These are phyloP conservation scores for Ovis aries DNA, from an alignment of 2,113 vertebrate genomes.

Conservation along the genomic window DNA sequence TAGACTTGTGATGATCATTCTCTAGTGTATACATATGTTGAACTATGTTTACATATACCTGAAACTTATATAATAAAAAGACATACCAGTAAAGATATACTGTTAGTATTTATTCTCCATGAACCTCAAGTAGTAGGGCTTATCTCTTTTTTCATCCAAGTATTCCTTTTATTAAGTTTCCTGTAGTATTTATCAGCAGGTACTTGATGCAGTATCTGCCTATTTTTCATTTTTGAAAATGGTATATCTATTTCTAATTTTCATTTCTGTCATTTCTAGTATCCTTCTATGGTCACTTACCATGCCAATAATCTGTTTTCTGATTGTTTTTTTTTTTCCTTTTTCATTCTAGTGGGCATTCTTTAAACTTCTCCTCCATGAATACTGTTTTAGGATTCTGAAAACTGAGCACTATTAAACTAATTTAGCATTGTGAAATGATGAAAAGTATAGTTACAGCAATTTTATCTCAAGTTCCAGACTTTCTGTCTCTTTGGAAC, in stretches of 20 bases:
- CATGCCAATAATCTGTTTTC: background rate
- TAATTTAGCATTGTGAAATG: background rate
- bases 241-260: background rate
- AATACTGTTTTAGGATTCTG: background rate
- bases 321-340: fast-evolving
- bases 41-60: background rate
- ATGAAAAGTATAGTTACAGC: background rate
- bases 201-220: background rate
- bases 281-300: background rate
- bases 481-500: background rate
- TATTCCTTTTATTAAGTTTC: background rate
- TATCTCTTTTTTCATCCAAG: background rate
- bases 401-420: background rate
- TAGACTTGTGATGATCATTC: background rate
- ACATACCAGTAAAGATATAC: background rate
- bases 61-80: background rate
- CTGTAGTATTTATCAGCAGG: background rate
- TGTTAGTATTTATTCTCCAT: background rate
- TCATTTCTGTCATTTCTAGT: background rate
- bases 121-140: background rate
- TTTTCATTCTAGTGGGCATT: background rate
- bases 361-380: background rate
- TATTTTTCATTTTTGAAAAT: background rate
- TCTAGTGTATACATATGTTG: background rate
- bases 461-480: background rate